Evolutionary conservation across 2,888 invertebrate genomes (phyloP), one percentile per base, ranked within the genome.

Genomic region (Gasteruption jaculator): DNA sequence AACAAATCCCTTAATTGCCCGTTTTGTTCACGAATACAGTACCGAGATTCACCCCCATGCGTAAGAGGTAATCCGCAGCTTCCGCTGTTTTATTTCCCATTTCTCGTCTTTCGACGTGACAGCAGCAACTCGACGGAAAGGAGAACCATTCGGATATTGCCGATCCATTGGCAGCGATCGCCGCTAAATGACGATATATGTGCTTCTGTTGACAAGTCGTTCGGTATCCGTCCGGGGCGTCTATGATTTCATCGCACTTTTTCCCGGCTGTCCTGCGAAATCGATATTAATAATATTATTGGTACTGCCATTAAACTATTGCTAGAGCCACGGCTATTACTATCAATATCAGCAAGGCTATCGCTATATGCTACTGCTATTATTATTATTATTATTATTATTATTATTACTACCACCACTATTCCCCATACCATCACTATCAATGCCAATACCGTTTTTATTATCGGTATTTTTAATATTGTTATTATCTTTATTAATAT

Each of bases 101-200:
- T 35, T 57, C 56, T 24, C 43, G 61, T n/a, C n/a, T n/a, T n/a
- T n/a, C n/a, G 15, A 75, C 55, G 30, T 75, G 73, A 57, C 89
- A 89, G 36, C 83, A 81, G 61, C 89, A 89, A 55, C 87, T 87
- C 15, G 85, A 83, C 1, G 89, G 88, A 37, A 88, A 71, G 54
- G 74, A 72, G 47, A 86, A 80, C 7, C 71, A 61, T 41, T 77
- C 79, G 12, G 74, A 70, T 8, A 68, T 53, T 2, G 77, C 59
- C 5, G 70, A 57, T 1, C 75, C 76, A 7, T 67, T 61, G 1
- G 68, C 59, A 31, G 70, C 73, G 1, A 85, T 52, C 0, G 81
- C 77, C 12, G 80, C 56, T 41, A 81, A 56, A 49, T 76, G 73
- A 25, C 77, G 65, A 48, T 75, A 75, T 25, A 78, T 74, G 54